phyloP scores from a whole-genome alignment of 2,797 vertebrate species.

The Helostoma temminkii region DNA sequence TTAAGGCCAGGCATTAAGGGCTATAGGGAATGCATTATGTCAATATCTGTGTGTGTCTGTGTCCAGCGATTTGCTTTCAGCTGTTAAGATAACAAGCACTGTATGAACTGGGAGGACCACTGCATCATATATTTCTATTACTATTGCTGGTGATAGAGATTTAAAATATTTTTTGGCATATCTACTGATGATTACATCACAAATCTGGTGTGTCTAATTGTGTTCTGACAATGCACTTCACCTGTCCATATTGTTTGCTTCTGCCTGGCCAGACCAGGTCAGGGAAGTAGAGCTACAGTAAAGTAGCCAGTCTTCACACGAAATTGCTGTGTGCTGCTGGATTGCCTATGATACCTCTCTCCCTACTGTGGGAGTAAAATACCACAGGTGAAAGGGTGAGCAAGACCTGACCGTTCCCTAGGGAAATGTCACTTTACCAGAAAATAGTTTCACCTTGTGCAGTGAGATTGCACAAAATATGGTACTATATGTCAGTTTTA shows the following conservation, averaged over 20 bases:
- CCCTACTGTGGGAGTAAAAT: background rate
- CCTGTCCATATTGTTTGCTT: background rate
- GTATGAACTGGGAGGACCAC: conserved; percentile 11
- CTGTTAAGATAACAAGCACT: conserved; percentile 17
- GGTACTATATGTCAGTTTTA: conserved; percentile 11
- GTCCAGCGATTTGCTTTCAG: conserved; percentile 13
- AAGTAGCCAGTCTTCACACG: conserved; percentile 9
- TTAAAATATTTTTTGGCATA: no score
- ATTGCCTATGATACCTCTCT: conserved; percentile 14
- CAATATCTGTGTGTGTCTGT: conserved; percentile 2
- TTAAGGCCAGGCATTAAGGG: no score
- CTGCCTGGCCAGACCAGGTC: background rate
- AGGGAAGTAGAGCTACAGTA: conserved; percentile 20
- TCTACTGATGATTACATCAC: background rate
- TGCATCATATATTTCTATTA: conserved; percentile 5
- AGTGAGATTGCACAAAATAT: conserved; percentile 1
- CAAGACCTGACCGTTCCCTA: conserved; percentile 8
- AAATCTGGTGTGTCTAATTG: background rate
- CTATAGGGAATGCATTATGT: no score
- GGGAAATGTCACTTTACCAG: conserved; percentile 21
- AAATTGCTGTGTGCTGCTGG: conserved; percentile 10
- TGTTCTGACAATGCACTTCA: conserved; percentile 1
- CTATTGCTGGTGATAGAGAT: background rate
- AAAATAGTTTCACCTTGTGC: conserved; percentile 2
- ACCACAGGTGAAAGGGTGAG: background rate